Base-by-base conservation (phyloP, 2,797 vertebrate species). In the Danio aesculapii region DNA sequence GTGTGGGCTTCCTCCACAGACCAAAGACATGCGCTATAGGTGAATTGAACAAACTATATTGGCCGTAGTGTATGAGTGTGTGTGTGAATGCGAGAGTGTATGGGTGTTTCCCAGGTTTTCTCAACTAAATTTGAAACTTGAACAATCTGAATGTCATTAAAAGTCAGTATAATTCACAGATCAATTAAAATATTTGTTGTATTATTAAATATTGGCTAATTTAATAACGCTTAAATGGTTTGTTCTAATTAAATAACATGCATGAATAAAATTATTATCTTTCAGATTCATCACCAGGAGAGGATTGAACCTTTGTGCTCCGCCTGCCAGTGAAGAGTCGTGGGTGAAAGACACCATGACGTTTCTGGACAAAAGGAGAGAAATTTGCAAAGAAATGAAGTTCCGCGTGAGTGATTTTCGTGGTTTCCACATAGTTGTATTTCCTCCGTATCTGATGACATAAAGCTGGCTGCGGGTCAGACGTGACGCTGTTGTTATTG, bases 241-340 rank as follows among this genome's bases (percentile, higher is more conserved):
- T 55, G 52, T 46, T 62, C 21, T 16, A 52, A 10, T 41, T 3
- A 19, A 64, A 21, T 66, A 47, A 77, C 9, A 2, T 12, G 1
- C 14, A 68, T 4, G 7, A n/a, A 11, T 55, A 1, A 0, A 30
- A 1, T 1, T 30, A 39, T 21, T 43, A 4, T 52, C 4, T 79
- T 83, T 70, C 68, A 89, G 88, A 43, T 88, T 89, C 50, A 44
- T 4, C 3, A 88, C 88, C 71, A 61, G 21, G 16, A 89, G 47
- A 58, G 43, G 16, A 8, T 11, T 10, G 0, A 6, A 69, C 0
- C 86, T 89, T 50, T 89, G 86, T 16, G 68, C 85, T 5, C 83
- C 85, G 1, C n/a, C 75, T 43, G 57, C 9, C 49, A 14, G 0
- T 16, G 8, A 67, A 0, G 44, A 11, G 3, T 0, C 14, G 0